Evolutionary conservation across 30 jellyfish, hydroid and myxozoan species (phyloP).

Genomic region (Aurelia coerulea): DNA sequence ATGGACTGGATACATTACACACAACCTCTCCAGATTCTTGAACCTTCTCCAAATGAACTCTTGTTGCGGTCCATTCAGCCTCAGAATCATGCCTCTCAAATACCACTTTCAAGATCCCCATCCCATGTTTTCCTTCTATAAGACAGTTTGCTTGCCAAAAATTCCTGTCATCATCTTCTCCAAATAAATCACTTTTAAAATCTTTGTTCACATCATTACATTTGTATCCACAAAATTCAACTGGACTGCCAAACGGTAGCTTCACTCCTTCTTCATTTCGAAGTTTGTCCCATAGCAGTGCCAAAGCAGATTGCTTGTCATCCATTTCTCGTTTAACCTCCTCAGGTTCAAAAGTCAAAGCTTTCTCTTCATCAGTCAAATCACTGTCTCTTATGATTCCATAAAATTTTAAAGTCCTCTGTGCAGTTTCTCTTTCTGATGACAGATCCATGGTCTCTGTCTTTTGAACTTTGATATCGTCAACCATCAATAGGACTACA

Average conservation of each 20-base stretch:
- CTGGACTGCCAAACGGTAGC: slow-evolving; percentile 24
- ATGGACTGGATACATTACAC: slow-evolving; percentile 26
- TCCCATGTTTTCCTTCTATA: slow-evolving; percentile 30
- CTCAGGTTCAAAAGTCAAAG: not conserved
- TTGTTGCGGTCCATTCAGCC: slow-evolving; percentile 46
- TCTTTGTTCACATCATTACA: not conserved
- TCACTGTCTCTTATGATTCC: not conserved
- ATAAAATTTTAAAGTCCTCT: slow-evolving; percentile 7
- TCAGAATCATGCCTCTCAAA: slow-evolving; percentile 36
- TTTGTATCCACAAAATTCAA: slow-evolving; percentile 45
- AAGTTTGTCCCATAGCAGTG: not conserved
- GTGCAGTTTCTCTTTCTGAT: not conserved
- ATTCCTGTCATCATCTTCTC: not conserved
- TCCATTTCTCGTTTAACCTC: slow-evolving; percentile 1
- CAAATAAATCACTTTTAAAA: not conserved
- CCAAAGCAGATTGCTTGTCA: slow-evolving; percentile 6
- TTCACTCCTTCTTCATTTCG: slow-evolving; percentile 17
- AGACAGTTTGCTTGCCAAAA: slow-evolving; percentile 25
- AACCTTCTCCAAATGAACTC: slow-evolving; percentile 20
- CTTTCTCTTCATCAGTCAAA: not conserved
- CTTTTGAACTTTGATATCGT: slow-evolving; percentile 19
- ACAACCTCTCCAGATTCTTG: slow-evolving; percentile 37
- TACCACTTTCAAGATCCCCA: not conserved
- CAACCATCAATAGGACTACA: slow-evolving; percentile 11
- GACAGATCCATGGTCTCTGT: not conserved